Conservation (phyloP, 1,140 invertebrate species). For the Zaprionus camerounensis region DNA sequence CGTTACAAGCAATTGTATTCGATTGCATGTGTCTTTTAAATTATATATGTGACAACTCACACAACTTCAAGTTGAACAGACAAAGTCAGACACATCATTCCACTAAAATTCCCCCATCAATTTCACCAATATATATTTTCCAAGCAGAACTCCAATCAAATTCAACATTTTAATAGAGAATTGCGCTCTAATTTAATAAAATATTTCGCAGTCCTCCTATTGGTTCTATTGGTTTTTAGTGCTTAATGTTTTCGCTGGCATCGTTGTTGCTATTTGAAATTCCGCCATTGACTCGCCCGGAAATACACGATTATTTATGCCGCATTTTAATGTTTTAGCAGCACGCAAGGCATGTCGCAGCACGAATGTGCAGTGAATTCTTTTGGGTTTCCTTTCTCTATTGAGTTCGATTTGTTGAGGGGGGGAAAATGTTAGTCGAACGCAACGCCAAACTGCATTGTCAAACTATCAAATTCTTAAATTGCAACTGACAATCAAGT, state of each 20-base stretch:
- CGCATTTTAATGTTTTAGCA: conserved; percentile 62
- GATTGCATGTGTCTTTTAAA: no score
- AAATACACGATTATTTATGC: conserved; percentile 62
- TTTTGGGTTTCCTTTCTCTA: conserved; percentile 8
- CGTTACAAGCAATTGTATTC: no score
- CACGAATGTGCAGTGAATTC: conserved; percentile 11
- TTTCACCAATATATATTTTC: neutral
- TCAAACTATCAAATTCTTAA: conserved; percentile 82
- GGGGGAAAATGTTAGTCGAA: conserved; percentile 38
- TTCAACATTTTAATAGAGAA: neutral
- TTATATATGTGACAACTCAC: no score
- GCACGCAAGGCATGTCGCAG: conserved; percentile 29
- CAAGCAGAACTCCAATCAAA: neutral
- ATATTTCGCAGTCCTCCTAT: neutral
- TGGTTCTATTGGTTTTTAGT: conserved; percentile 2
- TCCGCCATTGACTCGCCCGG: conserved; percentile 27
- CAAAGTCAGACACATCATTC: neutral
- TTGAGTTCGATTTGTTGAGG: neutral
- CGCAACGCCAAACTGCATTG: conserved; percentile 73
- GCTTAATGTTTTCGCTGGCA: neutral
- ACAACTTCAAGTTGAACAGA: no score
- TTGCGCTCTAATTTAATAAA: neutral
- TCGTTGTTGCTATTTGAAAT: conserved; percentile 44
- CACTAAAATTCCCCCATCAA: neutral
- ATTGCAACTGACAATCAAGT: conserved; percentile 83